These are phyloP conservation scores for Crioceris asparagi DNA, from an alignment of 2,888 invertebrate genomes.

Conservation along the genomic window DNA sequence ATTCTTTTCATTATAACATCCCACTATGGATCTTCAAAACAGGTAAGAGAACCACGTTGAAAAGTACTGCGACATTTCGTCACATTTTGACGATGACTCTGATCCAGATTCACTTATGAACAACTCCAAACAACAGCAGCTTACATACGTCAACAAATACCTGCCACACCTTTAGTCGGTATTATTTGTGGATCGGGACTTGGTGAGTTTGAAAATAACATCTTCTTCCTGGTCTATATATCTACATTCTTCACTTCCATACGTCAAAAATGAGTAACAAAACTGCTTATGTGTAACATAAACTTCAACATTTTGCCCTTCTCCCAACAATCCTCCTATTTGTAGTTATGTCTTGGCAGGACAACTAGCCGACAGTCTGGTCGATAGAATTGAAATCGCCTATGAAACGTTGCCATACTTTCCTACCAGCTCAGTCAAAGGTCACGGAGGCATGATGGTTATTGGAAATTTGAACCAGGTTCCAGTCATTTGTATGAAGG, in stretches of 20 bases:
- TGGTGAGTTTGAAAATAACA: slow-evolving; percentile 76
- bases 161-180: slow-evolving; percentile 67
- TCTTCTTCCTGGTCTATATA: neutral
- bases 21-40: no score
- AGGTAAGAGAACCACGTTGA: no score
- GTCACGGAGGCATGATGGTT: slow-evolving; percentile 83
- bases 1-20: no score
- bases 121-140: slow-evolving; percentile 64
- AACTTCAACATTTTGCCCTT: no score
- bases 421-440: slow-evolving; percentile 81
- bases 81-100: neutral
- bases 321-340: slow-evolving; percentile 2
- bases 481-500: slow-evolving; percentile 90
- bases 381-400: slow-evolving; percentile 58
- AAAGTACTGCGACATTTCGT: no score
- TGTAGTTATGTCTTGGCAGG: slow-evolving; percentile 38
- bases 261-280: no score
- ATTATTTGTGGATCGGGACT: slow-evolving; percentile 91
- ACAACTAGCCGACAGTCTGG: slow-evolving; percentile 64
- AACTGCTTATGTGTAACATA: no score
- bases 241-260: no score
- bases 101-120: slow-evolving; percentile 72
- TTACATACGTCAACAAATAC: slow-evolving; percentile 55
- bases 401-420: slow-evolving; percentile 90
- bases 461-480: slow-evolving; percentile 74